Evolutionary conservation across 2,888 invertebrate species (phyloP).

Genomic region (Drosophila sordidula): DNA sequence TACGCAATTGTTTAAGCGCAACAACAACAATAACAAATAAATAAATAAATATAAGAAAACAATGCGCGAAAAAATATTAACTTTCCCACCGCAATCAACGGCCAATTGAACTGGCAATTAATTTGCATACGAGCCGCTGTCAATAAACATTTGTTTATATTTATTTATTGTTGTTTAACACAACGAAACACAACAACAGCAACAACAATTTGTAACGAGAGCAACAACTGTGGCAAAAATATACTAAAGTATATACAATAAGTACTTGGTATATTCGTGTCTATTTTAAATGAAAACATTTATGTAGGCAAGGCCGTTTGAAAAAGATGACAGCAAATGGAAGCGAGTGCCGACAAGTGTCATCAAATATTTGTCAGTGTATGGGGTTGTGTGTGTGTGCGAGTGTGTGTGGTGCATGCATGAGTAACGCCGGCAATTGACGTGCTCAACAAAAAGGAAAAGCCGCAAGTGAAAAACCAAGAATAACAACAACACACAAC

Average conservation of each 20-base stretch:
- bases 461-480: constrained; percentile 75
- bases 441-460: constrained; percentile 69
- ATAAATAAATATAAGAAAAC: constrained; percentile 24
- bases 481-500: constrained; percentile 57
- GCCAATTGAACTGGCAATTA: constrained; percentile 74
- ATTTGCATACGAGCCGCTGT: constrained; percentile 67
- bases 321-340: constrained; percentile 61
- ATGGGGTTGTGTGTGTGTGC: constrained; percentile 32
- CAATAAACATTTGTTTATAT: constrained; percentile 72
- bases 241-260: constrained; percentile 25
- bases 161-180: constrained; percentile 60
- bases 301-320: constrained; percentile 40
- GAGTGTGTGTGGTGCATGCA: constrained; percentile 67
- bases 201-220: constrained; percentile 44
- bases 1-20: constrained; percentile 59
- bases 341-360: constrained; percentile 76
- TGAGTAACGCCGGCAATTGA: constrained; percentile 78
- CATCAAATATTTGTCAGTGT: constrained; percentile 75
- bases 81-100: constrained; percentile 75
- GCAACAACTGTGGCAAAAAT: constrained; percentile 32
- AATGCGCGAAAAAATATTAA: constrained; percentile 32
- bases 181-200: constrained; percentile 2
- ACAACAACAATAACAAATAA: neutral
- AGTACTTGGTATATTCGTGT: neutral
- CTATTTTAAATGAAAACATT: constrained; percentile 43